These are phyloP conservation scores for Mesoclemmys tuberculata DNA, from an alignment of 2,113 vertebrate genomes.

Conservation along the genomic window DNA sequence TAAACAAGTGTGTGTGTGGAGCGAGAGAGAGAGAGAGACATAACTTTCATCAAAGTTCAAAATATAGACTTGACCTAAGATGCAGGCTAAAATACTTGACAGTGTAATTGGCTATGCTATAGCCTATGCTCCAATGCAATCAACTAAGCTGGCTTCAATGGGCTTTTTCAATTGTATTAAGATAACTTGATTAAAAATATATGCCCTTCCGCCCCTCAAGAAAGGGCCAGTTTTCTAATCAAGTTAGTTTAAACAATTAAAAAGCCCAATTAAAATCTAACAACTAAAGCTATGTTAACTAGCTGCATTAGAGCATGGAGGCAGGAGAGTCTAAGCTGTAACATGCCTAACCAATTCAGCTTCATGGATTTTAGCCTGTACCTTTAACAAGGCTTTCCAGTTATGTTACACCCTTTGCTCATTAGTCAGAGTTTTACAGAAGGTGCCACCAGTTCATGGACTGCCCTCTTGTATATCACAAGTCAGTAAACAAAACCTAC, in stretches of 20 bases:
- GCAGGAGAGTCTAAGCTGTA: neutral
- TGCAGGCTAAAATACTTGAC: neutral
- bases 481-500: neutral
- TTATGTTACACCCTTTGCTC: neutral
- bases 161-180: neutral
- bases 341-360: neutral
- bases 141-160: no score
- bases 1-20: neutral
- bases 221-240: neutral
- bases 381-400: neutral
- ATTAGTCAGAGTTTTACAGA: neutral
- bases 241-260: neutral
- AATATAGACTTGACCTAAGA: neutral
- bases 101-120: no score
- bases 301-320: neutral
- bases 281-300: neutral
- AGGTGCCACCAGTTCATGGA: neutral
- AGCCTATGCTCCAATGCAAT: no score
- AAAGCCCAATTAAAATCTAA: neutral
- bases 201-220: neutral
- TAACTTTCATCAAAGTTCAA: no score
- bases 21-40: no score
- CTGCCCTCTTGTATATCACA: neutral
- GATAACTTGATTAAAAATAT: neutral
- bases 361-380: neutral